Evolutionary conservation across 1,140 invertebrate species (phyloP), one percentile per base, ranked within the genome.

Genomic region (Druon quercuslanigerum): DNA sequence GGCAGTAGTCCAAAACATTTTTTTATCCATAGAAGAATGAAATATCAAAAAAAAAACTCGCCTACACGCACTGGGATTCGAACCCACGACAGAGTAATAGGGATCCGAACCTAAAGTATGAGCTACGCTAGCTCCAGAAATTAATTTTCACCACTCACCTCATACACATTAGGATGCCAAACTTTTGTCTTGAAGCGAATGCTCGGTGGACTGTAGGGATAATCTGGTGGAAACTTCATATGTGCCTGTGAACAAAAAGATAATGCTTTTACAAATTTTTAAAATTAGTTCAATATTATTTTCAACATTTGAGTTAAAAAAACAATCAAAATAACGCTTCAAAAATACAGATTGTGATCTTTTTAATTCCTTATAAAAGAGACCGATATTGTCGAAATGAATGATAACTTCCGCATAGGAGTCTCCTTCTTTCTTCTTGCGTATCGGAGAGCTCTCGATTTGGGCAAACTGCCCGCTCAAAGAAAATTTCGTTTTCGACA

Each of bases 81-180:
- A 46, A 46, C 40, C 40, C 40, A 11, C 8, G 40, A 46, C 40
- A 46, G 9, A 1, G 40, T 9, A 46, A 46, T 46, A 3, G 2
- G 6, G 20, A 3, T 25, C 20, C 20, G 20, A 25, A 25, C 1
- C 20, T 25, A 25, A 1, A 25, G 40, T 0, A 46, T 46, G 40
- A 46, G 40, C 40, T 46, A 46, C 5, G 40, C 40, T 46, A 5
- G 8, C 40, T 46, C 40, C 5, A 46, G 40, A 46, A 46, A 46
- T 8, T 46, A 46, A 46, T 11, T 13, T 74, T 84, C 84, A 87
- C 84, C 81, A 93, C 95, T 95, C 93, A 98, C 97, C 95, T 99
- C 98, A 92, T 99, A 99, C 13, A 99, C 98, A 93, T 99, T 99
- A 84, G 99, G 99, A 94, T 99, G 99, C 98, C 98, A 99, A 84